Conservation (phyloP, 2,888 invertebrate genomes). For the Sminthurinus aureus region DNA sequence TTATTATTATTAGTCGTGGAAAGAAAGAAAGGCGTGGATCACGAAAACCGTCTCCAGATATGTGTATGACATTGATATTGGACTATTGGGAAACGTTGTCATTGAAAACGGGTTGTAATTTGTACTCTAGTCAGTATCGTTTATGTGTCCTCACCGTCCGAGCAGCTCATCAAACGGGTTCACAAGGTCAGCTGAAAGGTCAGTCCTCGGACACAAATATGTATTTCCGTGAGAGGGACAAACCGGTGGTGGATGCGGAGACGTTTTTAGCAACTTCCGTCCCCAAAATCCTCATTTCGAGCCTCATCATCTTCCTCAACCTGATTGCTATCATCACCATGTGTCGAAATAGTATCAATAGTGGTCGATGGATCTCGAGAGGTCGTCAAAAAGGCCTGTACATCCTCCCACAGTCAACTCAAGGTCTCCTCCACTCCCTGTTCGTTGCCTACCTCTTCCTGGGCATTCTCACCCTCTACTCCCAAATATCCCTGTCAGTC, state of each 20-base stretch:
- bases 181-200: slow-evolving; percentile 28
- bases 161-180: slow-evolving; percentile 46
- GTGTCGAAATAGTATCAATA: slow-evolving; percentile 43
- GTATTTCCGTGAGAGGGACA: slow-evolving; percentile 57
- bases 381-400: slow-evolving; percentile 46
- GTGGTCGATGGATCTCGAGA: slow-evolving; percentile 46
- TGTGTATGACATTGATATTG: slow-evolving; percentile 58
- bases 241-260: slow-evolving; percentile 55
- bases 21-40: too few species aligned
- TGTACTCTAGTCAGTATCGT: slow-evolving; percentile 56
- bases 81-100: slow-evolving; percentile 58
- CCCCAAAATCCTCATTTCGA: slow-evolving; percentile 56
- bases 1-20: too few species aligned
- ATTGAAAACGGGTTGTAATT: slow-evolving; percentile 56
- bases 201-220: slow-evolving; percentile 40
- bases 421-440: slow-evolving; percentile 55
- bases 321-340: slow-evolving; percentile 53
- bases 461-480: slow-evolving; percentile 57
- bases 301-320: slow-evolving; percentile 56
- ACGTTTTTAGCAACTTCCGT: slow-evolving; percentile 55
- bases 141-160: slow-evolving; percentile 58
- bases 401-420: slow-evolving; percentile 54
- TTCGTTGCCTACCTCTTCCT: slow-evolving; percentile 53
- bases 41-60: too few species aligned
- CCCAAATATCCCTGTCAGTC: slow-evolving; percentile 53